These are phyloP conservation scores for Polydesmus complanatus DNA, from an alignment of 2,888 invertebrate species.

Conservation along the genomic window DNA sequence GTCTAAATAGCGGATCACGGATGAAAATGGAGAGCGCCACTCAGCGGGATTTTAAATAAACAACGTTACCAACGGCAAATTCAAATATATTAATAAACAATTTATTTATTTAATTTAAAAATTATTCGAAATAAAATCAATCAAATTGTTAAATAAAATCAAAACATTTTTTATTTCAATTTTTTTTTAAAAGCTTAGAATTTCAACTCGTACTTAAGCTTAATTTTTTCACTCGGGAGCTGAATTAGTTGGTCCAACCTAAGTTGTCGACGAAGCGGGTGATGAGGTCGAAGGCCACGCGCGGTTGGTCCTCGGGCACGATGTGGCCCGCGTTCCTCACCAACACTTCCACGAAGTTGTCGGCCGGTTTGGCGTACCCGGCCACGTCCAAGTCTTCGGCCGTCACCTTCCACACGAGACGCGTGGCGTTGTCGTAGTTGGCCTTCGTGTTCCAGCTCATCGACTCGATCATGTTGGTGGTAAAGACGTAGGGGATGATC, in stretches of 20 bases:
- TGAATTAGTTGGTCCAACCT: neutral
- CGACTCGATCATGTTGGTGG: neutral
- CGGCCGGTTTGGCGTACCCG: slow-evolving; percentile 57
- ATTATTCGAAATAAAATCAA: no score
- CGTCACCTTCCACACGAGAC: slow-evolving; percentile 18
- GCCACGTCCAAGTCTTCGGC: slow-evolving; percentile 41
- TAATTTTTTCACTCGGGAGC: no score
- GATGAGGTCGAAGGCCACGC: slow-evolving; percentile 59
- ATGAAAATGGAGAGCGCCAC: no score
- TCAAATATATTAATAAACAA: no score
- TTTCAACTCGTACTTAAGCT: no score
- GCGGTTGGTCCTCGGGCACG: slow-evolving; percentile 65
- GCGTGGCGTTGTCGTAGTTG: neutral
- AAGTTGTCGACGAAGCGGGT: slow-evolving; percentile 46
- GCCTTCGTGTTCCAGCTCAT: slow-evolving; percentile 26
- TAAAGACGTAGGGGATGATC: slow-evolving; percentile 23
- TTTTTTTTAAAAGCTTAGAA: no score
- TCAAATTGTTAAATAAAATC: no score
- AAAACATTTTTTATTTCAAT: no score
- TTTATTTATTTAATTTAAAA: no score
- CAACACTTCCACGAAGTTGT: slow-evolving; percentile 55
- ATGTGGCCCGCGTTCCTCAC: slow-evolving; percentile 69
- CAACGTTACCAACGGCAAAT: no score
- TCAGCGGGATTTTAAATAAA: no score
- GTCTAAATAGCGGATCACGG: no score